Percentiles rank a stretch among this genome's conserved stretches.
These are phyloP conservation scores for Galago senegalensis DNA, from an alignment of 2,797 vertebrate species.

Conservation along the genomic window DNA sequence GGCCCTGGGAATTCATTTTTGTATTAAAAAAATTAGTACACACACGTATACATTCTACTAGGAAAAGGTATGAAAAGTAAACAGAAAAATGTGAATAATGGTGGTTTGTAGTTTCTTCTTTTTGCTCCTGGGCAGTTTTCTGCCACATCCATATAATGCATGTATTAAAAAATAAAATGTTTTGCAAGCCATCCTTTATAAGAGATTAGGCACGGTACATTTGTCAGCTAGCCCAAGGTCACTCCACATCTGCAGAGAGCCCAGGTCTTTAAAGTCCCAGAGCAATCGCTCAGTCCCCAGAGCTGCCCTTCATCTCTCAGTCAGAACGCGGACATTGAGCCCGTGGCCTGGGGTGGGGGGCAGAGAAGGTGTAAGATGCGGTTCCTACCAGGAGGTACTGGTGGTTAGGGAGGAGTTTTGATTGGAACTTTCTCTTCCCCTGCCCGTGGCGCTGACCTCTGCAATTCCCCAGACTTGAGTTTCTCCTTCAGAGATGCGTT, in stretches of 20 bases:
- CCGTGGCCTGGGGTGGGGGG: not conserved
- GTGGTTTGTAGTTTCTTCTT: conserved; percentile 6
- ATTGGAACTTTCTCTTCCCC: not conserved
- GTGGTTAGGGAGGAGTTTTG: not conserved
- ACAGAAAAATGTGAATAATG: not conserved
- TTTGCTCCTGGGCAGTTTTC: conserved; percentile 23
- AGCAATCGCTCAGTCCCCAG: not conserved
- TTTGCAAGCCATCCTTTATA: not conserved
- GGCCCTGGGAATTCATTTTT: not conserved
- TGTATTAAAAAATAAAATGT: conserved; percentile 58
- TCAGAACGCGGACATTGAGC: not conserved
- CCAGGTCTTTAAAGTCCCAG: conserved; percentile 24
- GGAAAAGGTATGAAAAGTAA: conserved; percentile 40
- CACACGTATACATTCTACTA: not conserved
- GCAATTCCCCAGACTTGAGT: not conserved
- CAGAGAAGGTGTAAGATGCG: not conserved
- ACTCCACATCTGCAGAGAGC: not conserved
- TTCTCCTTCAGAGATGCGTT: not conserved
- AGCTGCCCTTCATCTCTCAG: conserved; percentile 36
- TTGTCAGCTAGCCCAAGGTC: conserved; percentile 55
- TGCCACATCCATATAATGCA: not conserved
- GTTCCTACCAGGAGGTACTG: not conserved
- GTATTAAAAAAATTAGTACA: not conserved
- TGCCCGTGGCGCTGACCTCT: not conserved
- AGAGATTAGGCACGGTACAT: not conserved